phyloP scores from a whole-genome alignment of 2,113 vertebrate genomes.

The Gymnocephalus cernua region DNA sequence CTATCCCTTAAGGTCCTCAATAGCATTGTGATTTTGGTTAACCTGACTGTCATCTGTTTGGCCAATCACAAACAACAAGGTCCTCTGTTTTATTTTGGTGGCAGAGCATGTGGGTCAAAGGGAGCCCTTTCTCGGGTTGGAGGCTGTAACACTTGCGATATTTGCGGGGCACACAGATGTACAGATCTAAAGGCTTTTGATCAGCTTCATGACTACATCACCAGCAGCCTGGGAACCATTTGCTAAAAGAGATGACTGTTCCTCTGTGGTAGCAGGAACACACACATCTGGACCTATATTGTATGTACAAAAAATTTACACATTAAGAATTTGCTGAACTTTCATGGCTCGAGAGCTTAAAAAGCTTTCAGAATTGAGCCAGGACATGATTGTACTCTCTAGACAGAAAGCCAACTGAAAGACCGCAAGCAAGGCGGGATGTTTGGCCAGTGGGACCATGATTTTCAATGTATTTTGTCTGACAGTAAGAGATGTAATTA shows the following conservation, averaged over 20 bases:
- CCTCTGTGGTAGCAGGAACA: slow-evolving; percentile 9
- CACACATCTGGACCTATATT: slow-evolving; percentile 34
- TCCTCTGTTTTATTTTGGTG: slow-evolving; percentile 41
- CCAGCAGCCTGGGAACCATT: slow-evolving; percentile 31
- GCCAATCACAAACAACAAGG: slow-evolving; percentile 48
- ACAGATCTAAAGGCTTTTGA: slow-evolving; percentile 51
- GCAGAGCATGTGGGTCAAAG: slow-evolving; percentile 40
- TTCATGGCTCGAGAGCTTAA: neutral
- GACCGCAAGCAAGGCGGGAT: neutral
- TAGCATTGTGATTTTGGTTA: slow-evolving; percentile 26
- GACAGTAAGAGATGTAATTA: slow-evolving; percentile 4
- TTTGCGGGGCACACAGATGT: slow-evolving; percentile 38
- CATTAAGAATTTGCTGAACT: neutral
- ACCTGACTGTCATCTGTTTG: slow-evolving; percentile 50
- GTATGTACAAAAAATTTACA: slow-evolving; percentile 29
- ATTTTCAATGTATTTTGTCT: slow-evolving; percentile 9
- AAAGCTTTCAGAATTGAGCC: neutral
- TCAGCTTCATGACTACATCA: slow-evolving; percentile 39
- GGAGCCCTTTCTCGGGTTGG: neutral
- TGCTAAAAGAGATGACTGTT: slow-evolving; percentile 26
- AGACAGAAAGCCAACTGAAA: neutral
- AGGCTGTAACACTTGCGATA: slow-evolving; percentile 19
- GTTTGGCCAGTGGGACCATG: neutral
- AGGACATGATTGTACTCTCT: neutral
- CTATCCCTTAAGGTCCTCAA: slow-evolving; percentile 43